Conservation (phyloP, 2,113 vertebrate genomes). For the Notothenia rossii region DNA sequence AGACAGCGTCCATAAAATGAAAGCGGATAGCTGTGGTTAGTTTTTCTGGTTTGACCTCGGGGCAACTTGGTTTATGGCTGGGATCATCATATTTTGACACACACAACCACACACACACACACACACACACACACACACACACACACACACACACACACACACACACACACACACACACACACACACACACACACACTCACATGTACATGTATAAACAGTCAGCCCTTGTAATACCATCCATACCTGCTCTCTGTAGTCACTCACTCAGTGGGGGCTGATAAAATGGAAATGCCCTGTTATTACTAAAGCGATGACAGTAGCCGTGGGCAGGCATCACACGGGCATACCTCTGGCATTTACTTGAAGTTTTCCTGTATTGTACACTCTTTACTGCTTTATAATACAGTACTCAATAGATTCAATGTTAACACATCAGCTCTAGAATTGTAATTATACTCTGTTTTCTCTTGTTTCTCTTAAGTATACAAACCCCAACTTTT, state of each 20-base stretch:
- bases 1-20: slow-evolving; percentile 39
- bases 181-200: neutral
- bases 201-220: slow-evolving; percentile 6
- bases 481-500: too few relatives aligned
- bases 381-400: slow-evolving; percentile 1
- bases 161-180: neutral
- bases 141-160: neutral
- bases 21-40: slow-evolving; percentile 47
- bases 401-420: neutral
- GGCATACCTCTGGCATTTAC: slow-evolving; percentile 62
- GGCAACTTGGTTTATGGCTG: slow-evolving; percentile 28
- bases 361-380: slow-evolving; percentile 12
- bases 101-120: neutral
- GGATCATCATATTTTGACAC: slow-evolving; percentile 15
- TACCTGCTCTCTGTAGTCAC: slow-evolving; percentile 33
- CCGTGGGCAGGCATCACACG: slow-evolving; percentile 55
- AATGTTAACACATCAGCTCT: neutral
- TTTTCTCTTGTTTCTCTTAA: neutral
- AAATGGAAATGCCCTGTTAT: slow-evolving; percentile 75
- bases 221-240: neutral
- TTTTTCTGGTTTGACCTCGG: slow-evolving; percentile 62
- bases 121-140: neutral
- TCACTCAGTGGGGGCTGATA: slow-evolving; percentile 55
- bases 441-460: neutral
- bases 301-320: slow-evolving; percentile 73